These are phyloP conservation scores for Malaclemys terrapin DNA, from an alignment of 2,113 vertebrate species.

Conservation along the genomic window DNA sequence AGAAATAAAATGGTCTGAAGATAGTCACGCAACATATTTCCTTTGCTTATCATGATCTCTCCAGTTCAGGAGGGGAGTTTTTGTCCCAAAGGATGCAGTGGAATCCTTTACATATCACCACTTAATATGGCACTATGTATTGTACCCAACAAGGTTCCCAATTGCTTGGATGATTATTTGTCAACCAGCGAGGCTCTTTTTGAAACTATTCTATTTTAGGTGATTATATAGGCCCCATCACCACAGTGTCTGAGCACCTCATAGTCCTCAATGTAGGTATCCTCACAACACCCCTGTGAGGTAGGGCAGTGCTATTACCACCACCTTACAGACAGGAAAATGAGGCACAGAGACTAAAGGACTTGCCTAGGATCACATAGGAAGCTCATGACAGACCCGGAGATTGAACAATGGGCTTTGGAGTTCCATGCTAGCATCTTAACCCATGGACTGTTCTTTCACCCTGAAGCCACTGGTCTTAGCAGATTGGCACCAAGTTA, in stretches of 20 bases:
- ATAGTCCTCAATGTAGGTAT: not conserved
- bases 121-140: not conserved
- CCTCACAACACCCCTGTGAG: constrained; percentile 1
- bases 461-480: constrained; percentile 41
- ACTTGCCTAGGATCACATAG: not conserved
- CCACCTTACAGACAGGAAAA: not conserved
- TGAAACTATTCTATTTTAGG: constrained; percentile 52
- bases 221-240: constrained; percentile 35
- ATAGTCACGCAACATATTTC: not conserved
- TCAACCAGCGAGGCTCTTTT: constrained; percentile 16
- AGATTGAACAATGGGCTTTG: not conserved
- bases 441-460: constrained; percentile 44
- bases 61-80: not conserved
- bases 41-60: not conserved
- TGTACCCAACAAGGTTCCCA: constrained; percentile 33
- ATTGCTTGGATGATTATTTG: not conserved
- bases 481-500: constrained; percentile 29
- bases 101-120: not conserved
- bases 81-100: not conserved
- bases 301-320: not conserved
- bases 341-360: not conserved
- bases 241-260: constrained; percentile 38
- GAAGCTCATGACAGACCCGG: constrained; percentile 42
- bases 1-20: accelerated
- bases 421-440: constrained; percentile 3